Evolutionary conservation across 2,113 vertebrate species (phyloP).

Genomic region (Prochilodus magdalenae): DNA sequence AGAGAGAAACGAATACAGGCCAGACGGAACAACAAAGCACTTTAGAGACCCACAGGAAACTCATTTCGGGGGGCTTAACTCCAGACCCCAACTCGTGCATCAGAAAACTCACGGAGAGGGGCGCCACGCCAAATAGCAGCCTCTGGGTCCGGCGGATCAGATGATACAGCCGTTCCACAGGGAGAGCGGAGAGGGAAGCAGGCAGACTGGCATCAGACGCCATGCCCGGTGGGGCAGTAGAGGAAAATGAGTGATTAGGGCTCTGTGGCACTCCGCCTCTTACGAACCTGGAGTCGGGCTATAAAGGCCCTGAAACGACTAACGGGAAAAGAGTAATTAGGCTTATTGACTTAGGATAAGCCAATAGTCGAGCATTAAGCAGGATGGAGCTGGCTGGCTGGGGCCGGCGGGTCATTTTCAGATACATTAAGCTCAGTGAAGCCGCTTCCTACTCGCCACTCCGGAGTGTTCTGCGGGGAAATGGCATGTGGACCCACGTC

Average conservation of each 20-base stretch:
- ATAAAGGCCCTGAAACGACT: slow-evolving; percentile 29
- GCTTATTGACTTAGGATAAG: slow-evolving; percentile 60
- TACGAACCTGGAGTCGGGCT: not conserved
- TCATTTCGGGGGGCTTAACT: no score
- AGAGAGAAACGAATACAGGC: no score
- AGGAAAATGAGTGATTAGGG: slow-evolving; percentile 23
- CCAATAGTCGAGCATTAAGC: slow-evolving; percentile 57
- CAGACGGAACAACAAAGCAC: no score
- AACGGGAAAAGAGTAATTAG: slow-evolving; percentile 66
- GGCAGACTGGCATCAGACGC: not conserved
- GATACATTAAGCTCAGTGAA: slow-evolving; percentile 54
- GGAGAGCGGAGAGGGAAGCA: not conserved
- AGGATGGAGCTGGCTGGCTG: slow-evolving; percentile 47
- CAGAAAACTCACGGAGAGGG: no score
- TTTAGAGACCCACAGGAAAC: no score
- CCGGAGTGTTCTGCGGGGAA: slow-evolving; percentile 10
- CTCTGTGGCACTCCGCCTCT: slow-evolving; percentile 7
- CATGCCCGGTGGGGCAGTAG: not conserved
- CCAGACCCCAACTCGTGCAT: no score
- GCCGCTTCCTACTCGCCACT: slow-evolving; percentile 50
- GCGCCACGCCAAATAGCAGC: not conserved
- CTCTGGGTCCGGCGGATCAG: not conserved
- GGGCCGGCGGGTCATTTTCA: slow-evolving; percentile 60
- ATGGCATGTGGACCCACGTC: slow-evolving; percentile 16
- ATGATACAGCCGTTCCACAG: not conserved